Evolutionary conservation across 1,140 invertebrate genomes (phyloP).

Genomic region (Alviniconcha marisindica): DNA sequence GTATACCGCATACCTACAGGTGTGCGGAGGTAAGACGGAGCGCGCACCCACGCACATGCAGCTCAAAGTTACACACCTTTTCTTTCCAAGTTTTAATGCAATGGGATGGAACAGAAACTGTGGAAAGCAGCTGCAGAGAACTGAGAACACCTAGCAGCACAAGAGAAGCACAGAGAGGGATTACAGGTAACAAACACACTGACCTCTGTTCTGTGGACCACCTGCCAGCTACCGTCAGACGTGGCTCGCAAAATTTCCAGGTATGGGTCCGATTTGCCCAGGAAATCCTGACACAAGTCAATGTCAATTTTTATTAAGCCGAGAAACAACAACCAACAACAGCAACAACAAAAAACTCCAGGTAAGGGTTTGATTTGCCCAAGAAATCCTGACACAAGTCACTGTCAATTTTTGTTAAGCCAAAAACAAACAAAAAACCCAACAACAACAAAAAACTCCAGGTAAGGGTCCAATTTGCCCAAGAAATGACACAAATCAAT

Average conservation of each 20-base stretch:
- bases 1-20: too few species aligned
- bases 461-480: slow-evolving; percentile 80
- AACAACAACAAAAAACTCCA: slow-evolving; percentile 80
- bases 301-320: neutral
- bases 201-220: slow-evolving; percentile 71
- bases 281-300: slow-evolving; percentile 77
- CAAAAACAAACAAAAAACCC: too few species aligned
- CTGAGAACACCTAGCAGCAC: neutral
- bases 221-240: slow-evolving; percentile 73
- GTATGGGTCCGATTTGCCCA: slow-evolving; percentile 80
- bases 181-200: neutral
- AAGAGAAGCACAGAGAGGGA: neutral
- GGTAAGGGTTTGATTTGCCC: slow-evolving; percentile 80
- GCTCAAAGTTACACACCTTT: too few species aligned
- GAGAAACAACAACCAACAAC: too few species aligned
- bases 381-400: slow-evolving; percentile 78
- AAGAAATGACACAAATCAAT: slow-evolving; percentile 76
- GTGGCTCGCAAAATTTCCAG: slow-evolving; percentile 78
- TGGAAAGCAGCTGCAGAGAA: neutral
- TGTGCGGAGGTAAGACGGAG: too few species aligned
- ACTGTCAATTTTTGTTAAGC: neutral
- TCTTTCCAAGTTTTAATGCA: too few species aligned
- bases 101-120: neutral
- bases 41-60: too few species aligned
- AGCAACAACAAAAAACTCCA: slow-evolving; percentile 80